A percentile compares a stretch with the other conserved stretches of the same genome.
phyloP scores from a whole-genome alignment of 2,888 invertebrate species.

The Caenorhabditis zanzibari region DNA sequence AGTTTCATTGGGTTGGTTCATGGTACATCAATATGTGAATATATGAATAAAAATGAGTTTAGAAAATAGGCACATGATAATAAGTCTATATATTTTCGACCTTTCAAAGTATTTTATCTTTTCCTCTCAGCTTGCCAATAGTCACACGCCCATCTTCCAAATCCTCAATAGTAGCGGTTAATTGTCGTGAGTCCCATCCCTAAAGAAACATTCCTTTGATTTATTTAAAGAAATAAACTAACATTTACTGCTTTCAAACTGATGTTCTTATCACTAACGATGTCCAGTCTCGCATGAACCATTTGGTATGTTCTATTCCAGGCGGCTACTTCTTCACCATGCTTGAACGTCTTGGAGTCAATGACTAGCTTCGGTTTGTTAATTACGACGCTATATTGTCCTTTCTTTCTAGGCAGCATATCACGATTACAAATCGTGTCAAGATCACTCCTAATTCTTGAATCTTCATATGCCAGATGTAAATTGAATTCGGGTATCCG shows the following conservation, averaged over 20 bases:
- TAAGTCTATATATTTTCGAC: neutral
- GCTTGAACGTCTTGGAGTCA: constrained; percentile 63
- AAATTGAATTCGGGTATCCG: constrained; percentile 26
- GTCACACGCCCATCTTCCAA: constrained; percentile 64
- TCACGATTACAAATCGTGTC: neutral
- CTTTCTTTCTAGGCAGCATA: neutral
- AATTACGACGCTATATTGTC: constrained; percentile 14
- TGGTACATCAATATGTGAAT: constrained; percentile 25
- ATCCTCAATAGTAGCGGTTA: constrained; percentile 67
- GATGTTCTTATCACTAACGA: constrained; percentile 58
- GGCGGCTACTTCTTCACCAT: constrained; percentile 66
- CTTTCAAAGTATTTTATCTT: neutral
- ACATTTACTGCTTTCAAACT: constrained; percentile 57
- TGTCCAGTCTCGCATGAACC: constrained; percentile 65
- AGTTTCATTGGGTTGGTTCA: constrained; percentile 12
- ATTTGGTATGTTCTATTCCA: constrained; percentile 58
- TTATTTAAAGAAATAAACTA: no score
- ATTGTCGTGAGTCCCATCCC: constrained; percentile 69
- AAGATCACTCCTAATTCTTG: constrained; percentile 26
- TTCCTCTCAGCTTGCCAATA: constrained; percentile 40
- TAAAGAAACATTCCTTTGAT: constrained; percentile 20
- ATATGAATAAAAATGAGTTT: constrained; percentile 9
- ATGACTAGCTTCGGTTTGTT: constrained; percentile 46
- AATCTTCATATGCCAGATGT: constrained; percentile 28
- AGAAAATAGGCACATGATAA: constrained; percentile 14